Base-by-base conservation (phyloP, 1,140 invertebrate species). In the Trissolcus basalis region DNA sequence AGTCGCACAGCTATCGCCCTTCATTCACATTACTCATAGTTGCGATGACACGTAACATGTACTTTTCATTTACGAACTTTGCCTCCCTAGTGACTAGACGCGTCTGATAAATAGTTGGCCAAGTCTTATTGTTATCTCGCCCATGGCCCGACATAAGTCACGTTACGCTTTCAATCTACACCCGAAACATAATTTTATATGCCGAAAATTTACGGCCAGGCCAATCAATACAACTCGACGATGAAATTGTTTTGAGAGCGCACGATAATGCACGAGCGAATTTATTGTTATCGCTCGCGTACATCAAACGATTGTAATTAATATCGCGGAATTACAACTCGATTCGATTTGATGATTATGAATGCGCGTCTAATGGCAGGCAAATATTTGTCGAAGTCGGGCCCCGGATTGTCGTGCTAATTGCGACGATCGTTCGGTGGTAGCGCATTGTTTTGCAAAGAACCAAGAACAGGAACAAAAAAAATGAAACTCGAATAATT, bases 11-110 rank as follows among this genome's bases (percentile, higher is more conserved):
- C 55, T 33, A 48, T 54, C 60, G 44, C 70, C 70, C 70, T 78
- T 74, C 48, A 47, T 78, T 74, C 48, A 51, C 63, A 74, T 78
- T 78, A 78, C 69, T 78, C 65, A 73, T 73, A 70, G 69, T 78
- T 65, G 65, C 67, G 76, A 78, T 78, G 76, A 78, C 76, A 61
- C 70, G 70, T 70, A 78, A 78, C 76, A 78, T 63, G 76, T 78
- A 78, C 76, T 78, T 73, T 78, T 72, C 76, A 73, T 78, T 78
- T 78, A 63, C 58, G 44, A 78, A 69, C 75, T 78, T 73, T 60
- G 75, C 49, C 45, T 73, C 76, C 76, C 76, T 67, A 49, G 76
- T 50, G 75, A 69, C 69, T 68, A 73, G 64, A 56, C 58, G 71
- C 9, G n/a, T n/a, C 61, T 74, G 76, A 78, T 70, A 78, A 78